Evolutionary conservation across 30 jellyfish, hydroid and myxozoan species (phyloP).

Genomic region (Cassiopea xamachana): DNA sequence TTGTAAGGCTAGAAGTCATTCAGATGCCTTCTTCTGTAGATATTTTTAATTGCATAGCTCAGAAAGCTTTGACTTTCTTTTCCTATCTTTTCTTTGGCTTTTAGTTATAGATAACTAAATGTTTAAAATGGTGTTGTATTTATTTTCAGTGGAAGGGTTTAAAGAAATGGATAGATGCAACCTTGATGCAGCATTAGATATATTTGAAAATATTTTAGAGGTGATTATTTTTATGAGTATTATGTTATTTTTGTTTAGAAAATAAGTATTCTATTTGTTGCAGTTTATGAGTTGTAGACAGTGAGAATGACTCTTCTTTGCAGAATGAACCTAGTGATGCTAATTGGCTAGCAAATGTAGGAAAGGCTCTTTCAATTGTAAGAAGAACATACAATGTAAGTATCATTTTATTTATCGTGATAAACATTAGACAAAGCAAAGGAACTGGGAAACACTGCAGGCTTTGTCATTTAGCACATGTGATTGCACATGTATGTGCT

Average conservation of each 20-base stretch:
- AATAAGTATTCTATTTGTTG: too few species aligned
- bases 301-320: background rate
- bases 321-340: slow-evolving; percentile 40
- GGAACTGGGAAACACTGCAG: too few species aligned
- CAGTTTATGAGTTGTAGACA: too few species aligned
- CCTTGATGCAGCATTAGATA: slow-evolving; percentile 73
- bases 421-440: too few species aligned
- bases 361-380: slow-evolving; percentile 82
- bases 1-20: too few species aligned
- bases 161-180: slow-evolving; percentile 79
- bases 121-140: background rate
- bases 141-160: slow-evolving; percentile 77
- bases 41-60: too few species aligned
- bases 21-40: too few species aligned
- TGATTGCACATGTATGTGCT: too few species aligned
- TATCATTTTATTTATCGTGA: background rate
- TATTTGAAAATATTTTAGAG: slow-evolving; percentile 82
- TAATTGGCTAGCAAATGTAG: slow-evolving; percentile 72
- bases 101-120: background rate
- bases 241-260: too few species aligned
- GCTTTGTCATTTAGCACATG: too few species aligned
- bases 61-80: too few species aligned
- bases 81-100: too few species aligned
- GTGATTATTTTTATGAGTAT: slow-evolving; percentile 24
- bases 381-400: slow-evolving; percentile 75